Base-by-base conservation (phyloP, 2,888 invertebrate species). In the Drosophila macrospina region DNA sequence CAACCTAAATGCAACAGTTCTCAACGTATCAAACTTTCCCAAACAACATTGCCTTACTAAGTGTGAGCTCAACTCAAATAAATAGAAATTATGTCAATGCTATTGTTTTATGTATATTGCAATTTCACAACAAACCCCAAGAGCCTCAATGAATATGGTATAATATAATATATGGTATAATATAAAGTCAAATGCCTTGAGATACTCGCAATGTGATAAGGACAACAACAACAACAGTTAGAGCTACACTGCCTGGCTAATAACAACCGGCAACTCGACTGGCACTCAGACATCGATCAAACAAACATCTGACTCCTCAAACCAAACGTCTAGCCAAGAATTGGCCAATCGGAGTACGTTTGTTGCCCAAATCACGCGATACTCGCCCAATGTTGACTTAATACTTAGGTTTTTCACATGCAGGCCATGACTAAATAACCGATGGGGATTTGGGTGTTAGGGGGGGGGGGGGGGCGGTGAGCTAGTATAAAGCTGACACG, bases 51-150 rank as follows among this genome's bases (percentile, higher is more conserved):
- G 36, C 32, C 37, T 20, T 20, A 20, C 20, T 3, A 20, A 69
- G n/a, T n/a, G n/a, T 88, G 79, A 88, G 69, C 64, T 82, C 63
- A 86, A 59, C 51, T 30, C 64, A 72, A 88, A 84, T 76, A 86
- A 78, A 85, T 86, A 85, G 84, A 74, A 88, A 86, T 88, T 88
- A 85, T 88, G 81, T 86, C 85, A 88, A 80, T 70, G 34, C 28
- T 13, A n/a, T 32, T 52, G 28, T 24, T 30, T 3, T 24, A 24
- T 56, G 42, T 56, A 42, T 54, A 80, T 69, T 70, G 72, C 60
- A 74, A 80, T 86, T 74, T 69, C 86, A 74, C 74, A 80, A 71
- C 66, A 70, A 68, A 45, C 13, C 20, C 15, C 15, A 8, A 8
- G 5, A 37, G 37, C 34, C 54, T 15, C 24, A 26, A 39, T 32